Base-by-base conservation (phyloP, 2,888 invertebrate species). In the Xanthia icteritia region DNA sequence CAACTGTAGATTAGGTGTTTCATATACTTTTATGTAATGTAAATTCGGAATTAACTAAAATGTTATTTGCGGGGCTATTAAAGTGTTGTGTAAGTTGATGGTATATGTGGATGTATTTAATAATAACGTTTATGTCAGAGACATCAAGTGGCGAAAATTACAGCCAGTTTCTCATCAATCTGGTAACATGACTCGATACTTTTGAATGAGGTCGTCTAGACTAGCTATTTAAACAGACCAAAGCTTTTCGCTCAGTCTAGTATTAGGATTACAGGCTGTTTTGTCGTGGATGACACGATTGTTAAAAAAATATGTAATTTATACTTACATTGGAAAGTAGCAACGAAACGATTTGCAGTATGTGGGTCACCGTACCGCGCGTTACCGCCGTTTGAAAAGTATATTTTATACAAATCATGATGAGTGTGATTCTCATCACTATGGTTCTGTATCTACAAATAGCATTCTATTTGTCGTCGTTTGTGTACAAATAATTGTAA, bases 361-460 rank as follows among this genome's bases (percentile, higher is more conserved):
- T 92, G 90, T 92, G 86, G 92, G 93, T 89, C 90, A 92, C 87
- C 90, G 87, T 91, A 90, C 88, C 88, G 90, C 84, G 88, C 89
- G 86, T 89, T 92, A 91, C 88, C 86, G 81, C 75, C 86, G 88
- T 89, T 92, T 91, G 88, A 90, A 92, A 91, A 90, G 85, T 88
- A 88, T 87, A 76, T 51, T 88, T 89, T 86, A 73, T 87, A 79
- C 81, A 86, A 86, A 85, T 82, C 83, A 86, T 70, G 51, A 64
- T 68, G 45, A 76, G 60, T 79, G 56, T 56, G 56, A 63, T 65
- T 45, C 8, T 20, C 13, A 73, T 75, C 11, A 66, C 54, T 71
- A 5, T 39, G 73, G 74, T 82, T 80, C 73, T 74, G 84, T 75
- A 80, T 61, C 61, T 67, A 75, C 65, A 51, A 77, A 66, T 69